Base-by-base conservation (phyloP, 2,888 invertebrate genomes). In the Sarcophaga variegata region DNA sequence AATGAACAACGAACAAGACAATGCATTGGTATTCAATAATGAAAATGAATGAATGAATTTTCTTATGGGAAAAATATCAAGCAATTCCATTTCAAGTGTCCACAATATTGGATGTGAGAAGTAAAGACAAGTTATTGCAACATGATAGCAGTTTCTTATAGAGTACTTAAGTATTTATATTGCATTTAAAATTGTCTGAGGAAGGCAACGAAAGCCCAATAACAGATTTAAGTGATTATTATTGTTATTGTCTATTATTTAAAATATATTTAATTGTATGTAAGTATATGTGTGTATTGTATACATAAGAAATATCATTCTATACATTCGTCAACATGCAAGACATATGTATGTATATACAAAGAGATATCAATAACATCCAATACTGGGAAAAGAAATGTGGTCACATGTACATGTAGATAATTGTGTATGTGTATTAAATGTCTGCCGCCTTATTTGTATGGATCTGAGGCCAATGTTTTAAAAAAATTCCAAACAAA, bases 341-440 rank as follows among this genome's bases (percentile, higher is more conserved):
- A 70, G 4, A 25, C 27, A 37, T 22, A 6, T 54, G 4, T 14
- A 12, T 11, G 49, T 14, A 12, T 20, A 64, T 64, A 75, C 11
- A 47, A 62, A 70, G 60, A 63, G 10, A 49, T 14, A 66, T 37
- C 8, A 10, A 10, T 10, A 37, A 8, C 2, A 37, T 59, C 59
- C 22, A 69, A 49, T 63, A 70, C 14, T n/a, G 59, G 54, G 59
- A n/a, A 67, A 62, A 70, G 60, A 62, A 70, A 79, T 79, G 37
- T 37, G 2, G 37, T 37, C 10, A 37, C 37, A 37, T 37, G 37
- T 37, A 8, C 37, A 37, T 37, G 37, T 37, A 8, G 10, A 37
- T 2, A 10, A 8, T 37, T 8, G 8, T 37, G 37, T 10, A 10
- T 37, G 2, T 37, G 37, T 37, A 37, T 37, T 37, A 37, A 37